Base-by-base conservation (phyloP, 2,888 invertebrate species). In the Tricholauxania praeusta region DNA sequence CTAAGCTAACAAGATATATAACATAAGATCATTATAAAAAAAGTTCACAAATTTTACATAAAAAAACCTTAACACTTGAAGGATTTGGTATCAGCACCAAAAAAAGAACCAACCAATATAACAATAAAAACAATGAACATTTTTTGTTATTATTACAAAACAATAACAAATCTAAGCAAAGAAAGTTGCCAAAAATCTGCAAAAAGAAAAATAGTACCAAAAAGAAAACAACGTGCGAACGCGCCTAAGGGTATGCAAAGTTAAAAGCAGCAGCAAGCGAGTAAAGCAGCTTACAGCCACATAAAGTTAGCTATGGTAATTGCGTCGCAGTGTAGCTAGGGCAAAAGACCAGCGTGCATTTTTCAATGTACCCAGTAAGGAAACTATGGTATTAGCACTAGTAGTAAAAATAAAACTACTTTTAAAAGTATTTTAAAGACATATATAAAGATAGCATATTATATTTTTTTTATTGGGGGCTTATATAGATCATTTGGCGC, bases 231-330 rank as follows among this genome's bases (percentile, higher is more conserved):
- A 57, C 68, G 68, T 47, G 52, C 32, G 53, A 66, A 67, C 66
- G 39, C 39, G 55, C 66, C 66, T 67, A 5, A 55, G 28, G 55
- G 55, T 67, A 67, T 67, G 66, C 66, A 67, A 67, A 67, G 48
- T 47, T 32, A 17, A 63, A 47, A 63, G 63, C 63, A 48, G 19
- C 48, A 63, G 39, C 17, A 57, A 53, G 22, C 52, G 53, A 53
- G 66, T 28, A 17, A 32, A n/a, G 19, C 14, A 28, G 22, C 51
- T 17, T 51, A 28, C 52, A 53, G 53, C 8, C n/a, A 17, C 19
- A 19, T 53, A 53, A 14, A 10, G 39, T 39, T 39, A 39, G 10
- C 39, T 8, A 39, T 39, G 39, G 39, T 39, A 39, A 39, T 39
- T 39, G 39, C 19, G 1, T 15, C 14, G 6, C 53, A 53, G n/a